These are phyloP conservation scores for Callospermophilus lateralis DNA, from an alignment of 2,113 vertebrate genomes.

Conservation along the genomic window DNA sequence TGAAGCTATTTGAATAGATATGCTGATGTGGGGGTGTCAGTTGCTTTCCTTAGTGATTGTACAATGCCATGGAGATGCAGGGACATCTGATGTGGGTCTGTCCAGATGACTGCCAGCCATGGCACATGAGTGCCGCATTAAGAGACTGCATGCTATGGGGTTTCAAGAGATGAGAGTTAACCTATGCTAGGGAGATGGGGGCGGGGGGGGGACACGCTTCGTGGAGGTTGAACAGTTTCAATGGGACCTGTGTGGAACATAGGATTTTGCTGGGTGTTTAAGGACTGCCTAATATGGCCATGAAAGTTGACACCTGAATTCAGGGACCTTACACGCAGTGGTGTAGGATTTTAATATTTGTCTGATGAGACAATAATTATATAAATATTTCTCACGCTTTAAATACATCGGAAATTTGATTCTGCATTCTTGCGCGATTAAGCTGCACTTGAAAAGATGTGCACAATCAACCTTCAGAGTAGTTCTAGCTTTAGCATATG, in stretches of 20 bases:
- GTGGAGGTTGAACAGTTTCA: not conserved
- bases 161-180: not conserved
- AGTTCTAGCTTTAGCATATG: constrained; percentile 61
- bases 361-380: constrained; percentile 65
- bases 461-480: constrained; percentile 60
- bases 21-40: not conserved
- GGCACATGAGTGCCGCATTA: not conserved
- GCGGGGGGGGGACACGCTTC: not conserved
- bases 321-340: not conserved
- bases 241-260: not conserved
- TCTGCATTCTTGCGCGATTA: constrained; percentile 67
- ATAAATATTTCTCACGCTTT: constrained; percentile 65
- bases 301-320: not conserved
- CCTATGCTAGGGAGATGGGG: fast-evolving
- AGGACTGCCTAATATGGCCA: not conserved
- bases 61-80: not conserved
- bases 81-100: not conserved
- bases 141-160: not conserved
- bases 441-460: constrained; percentile 60
- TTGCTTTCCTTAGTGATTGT: not conserved
- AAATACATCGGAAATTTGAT: constrained; percentile 64
- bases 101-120: not conserved
- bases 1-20: not conserved
- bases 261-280: not conserved
- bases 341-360: constrained; percentile 59